These are phyloP conservation scores for Perodicticus potto DNA, from an alignment of 2,797 vertebrate species.

Conservation along the genomic window DNA sequence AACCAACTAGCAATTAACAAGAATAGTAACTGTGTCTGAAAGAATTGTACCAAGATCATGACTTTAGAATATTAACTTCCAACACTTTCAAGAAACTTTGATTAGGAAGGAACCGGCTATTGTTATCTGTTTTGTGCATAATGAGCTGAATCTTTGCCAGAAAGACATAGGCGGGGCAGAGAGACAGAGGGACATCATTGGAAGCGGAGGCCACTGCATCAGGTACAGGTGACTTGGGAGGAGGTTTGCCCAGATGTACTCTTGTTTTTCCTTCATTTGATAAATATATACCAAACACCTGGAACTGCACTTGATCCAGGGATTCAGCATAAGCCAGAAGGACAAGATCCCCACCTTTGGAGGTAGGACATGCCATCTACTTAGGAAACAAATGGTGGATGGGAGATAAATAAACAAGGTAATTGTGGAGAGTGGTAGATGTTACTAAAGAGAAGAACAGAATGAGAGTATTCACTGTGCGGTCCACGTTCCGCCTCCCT, in stretches of 20 bases:
- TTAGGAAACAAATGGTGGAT: rapidly evolving
- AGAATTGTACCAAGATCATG: rapidly evolving
- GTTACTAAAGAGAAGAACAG: not conserved
- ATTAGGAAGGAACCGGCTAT: not conserved
- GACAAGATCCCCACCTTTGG: rapidly evolving
- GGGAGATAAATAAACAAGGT: rapidly evolving
- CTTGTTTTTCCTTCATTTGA: not conserved
- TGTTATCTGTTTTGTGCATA: not conserved
- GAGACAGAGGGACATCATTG: not conserved
- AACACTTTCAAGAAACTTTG: not conserved
- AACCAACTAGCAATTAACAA: not conserved
- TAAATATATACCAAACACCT: not conserved
- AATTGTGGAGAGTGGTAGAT: rapidly evolving
- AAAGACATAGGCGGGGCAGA: too few species aligned
- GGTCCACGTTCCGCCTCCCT: rapidly evolving
- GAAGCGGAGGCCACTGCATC: not conserved
- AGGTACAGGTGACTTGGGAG: not conserved
- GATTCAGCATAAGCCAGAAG: too few species aligned
- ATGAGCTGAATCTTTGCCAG: not conserved
- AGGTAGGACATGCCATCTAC: not conserved
- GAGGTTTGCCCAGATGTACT: not conserved
- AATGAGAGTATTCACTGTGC: not conserved
- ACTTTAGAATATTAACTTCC: not conserved
- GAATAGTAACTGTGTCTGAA: not conserved
- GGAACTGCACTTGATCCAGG: not conserved